These are phyloP conservation scores for Saguinus midas DNA, from an alignment of 2,113 vertebrate species.

Conservation along the genomic window DNA sequence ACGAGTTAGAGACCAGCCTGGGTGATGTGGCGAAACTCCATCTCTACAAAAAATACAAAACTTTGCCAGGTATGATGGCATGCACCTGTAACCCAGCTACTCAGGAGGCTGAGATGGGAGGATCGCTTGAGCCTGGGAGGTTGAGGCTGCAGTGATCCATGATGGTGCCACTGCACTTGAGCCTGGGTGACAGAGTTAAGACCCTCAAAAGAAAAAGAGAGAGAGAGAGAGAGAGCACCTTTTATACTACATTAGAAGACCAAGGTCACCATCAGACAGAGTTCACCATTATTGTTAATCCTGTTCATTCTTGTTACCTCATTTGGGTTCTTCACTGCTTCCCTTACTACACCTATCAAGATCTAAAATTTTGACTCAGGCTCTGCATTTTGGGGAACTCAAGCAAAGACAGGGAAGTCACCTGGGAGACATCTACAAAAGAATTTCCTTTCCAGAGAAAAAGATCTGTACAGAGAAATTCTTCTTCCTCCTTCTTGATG, in stretches of 20 bases:
- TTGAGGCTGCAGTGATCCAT: no score
- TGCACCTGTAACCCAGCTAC: no score
- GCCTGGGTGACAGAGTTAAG: no score
- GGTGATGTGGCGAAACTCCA: no score
- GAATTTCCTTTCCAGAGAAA: not conserved
- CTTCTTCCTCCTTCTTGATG: not conserved
- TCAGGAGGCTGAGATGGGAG: no score
- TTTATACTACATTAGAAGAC: not conserved
- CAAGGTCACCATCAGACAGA: not conserved
- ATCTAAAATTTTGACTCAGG: not conserved
- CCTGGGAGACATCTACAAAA: not conserved
- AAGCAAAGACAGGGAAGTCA: not conserved
- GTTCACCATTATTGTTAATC: not conserved
- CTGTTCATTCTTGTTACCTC: not conserved
- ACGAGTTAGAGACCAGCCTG: no score
- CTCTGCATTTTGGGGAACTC: not conserved
- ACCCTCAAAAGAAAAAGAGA: no score
- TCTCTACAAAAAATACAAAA: no score
- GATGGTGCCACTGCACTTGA: no score
- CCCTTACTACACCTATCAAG: not conserved
- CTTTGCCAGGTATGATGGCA: no score
- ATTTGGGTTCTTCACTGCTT: not conserved
- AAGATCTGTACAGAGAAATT: not conserved
- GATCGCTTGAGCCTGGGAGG: no score
- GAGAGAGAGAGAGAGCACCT: no score